A percentile compares a stretch with the other conserved stretches of the same genome.
phyloP scores from a whole-genome alignment of 2,113 vertebrate genomes.

The Nicator chloris region DNA sequence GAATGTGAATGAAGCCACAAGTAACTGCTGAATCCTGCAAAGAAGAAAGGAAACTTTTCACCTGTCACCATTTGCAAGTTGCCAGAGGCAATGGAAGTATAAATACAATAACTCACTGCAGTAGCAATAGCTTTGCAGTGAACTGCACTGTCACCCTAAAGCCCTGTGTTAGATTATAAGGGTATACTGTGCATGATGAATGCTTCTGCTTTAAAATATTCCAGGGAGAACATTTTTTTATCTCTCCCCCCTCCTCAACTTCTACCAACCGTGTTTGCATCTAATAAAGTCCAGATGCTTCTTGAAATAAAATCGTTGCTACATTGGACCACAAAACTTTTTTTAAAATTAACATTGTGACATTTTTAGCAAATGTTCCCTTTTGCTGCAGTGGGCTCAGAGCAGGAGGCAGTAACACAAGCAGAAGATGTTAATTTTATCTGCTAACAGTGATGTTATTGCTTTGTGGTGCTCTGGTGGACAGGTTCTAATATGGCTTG shows the following conservation, averaged over 20 bases:
- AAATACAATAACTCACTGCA: slow-evolving; percentile 6
- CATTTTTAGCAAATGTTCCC: neutral
- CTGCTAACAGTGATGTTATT: neutral
- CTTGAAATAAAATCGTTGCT: neutral
- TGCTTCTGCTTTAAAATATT: slow-evolving; percentile 38
- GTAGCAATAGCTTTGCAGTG: slow-evolving; percentile 26
- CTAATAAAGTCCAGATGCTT: slow-evolving; percentile 43
- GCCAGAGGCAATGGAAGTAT: neutral
- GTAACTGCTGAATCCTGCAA: neutral
- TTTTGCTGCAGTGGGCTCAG: neutral
- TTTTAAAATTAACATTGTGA: neutral
- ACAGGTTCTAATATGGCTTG: neutral
- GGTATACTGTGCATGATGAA: neutral
- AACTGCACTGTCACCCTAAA: neutral
- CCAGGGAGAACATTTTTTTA: slow-evolving; percentile 41
- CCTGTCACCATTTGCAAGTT: slow-evolving; percentile 8
- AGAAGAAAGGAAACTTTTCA: neutral
- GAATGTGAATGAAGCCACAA: neutral
- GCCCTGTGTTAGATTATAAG: neutral
- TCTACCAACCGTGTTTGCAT: slow-evolving; percentile 1
- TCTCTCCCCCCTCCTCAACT: neutral
- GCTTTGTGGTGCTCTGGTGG: neutral
- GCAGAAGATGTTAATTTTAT: neutral
- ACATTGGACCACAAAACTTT: neutral
- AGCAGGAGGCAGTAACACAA: neutral